Evolutionary conservation across 1,140 invertebrate genomes (phyloP).

Genomic region (Cardiocondyla obscurior): DNA sequence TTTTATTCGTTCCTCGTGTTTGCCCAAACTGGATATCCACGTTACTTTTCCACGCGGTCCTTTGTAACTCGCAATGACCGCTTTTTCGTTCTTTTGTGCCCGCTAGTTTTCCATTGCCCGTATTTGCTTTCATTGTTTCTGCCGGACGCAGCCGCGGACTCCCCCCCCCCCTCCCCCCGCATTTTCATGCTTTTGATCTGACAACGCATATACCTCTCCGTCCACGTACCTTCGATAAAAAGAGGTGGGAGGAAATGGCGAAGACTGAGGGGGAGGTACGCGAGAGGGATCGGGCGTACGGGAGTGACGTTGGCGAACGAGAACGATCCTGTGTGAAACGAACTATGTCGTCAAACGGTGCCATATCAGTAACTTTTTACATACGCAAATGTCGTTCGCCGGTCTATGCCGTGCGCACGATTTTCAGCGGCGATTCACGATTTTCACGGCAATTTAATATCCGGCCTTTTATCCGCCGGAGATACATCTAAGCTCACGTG

Average conservation of each 20-base stretch:
- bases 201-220: conserved; percentile 62
- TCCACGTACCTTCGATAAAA: conserved; percentile 45
- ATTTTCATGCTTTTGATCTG: conserved; percentile 76
- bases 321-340: conserved; percentile 48
- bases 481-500: neutral
- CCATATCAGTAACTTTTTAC: conserved; percentile 56
- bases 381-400: neutral
- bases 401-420: neutral
- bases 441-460: conserved; percentile 18
- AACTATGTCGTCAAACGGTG: conserved; percentile 40
- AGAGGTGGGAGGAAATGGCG: conserved; percentile 31
- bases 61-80: conserved; percentile 77
- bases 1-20: conserved; percentile 70
- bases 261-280: conserved; percentile 56
- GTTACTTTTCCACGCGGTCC: conserved; percentile 74
- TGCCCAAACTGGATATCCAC: conserved; percentile 76
- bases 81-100: conserved; percentile 74
- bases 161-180: too few species aligned
- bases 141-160: conserved; percentile 69
- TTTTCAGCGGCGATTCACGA: too few species aligned
- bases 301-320: conserved; percentile 39
- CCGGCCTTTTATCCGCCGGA: neutral
- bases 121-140: conserved; percentile 82
- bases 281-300: neutral
- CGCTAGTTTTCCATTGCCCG: conserved; percentile 77